Evolutionary conservation across 1,140 invertebrate genomes (phyloP).

Genomic region (Berghia stephanieae): DNA sequence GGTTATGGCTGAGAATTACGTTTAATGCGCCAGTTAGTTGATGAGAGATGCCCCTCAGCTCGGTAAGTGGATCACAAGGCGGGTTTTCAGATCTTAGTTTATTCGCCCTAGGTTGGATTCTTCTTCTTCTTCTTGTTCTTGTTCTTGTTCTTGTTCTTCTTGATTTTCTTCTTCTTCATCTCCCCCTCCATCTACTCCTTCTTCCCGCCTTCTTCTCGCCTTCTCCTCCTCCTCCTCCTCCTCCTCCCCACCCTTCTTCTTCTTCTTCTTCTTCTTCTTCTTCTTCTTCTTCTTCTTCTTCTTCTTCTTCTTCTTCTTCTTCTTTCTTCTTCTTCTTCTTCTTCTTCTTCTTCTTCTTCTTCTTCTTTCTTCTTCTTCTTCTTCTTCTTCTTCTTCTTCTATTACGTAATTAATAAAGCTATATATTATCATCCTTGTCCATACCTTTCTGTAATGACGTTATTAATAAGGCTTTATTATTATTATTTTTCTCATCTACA

Average conservation of each 20-base stretch:
- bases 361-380: slow-evolving; percentile 1
- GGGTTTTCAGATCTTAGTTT: too few species aligned
- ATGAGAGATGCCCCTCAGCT: background rate
- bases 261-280: slow-evolving; percentile 4
- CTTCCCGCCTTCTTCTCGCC: background rate
- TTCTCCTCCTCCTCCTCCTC: background rate
- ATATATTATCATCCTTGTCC: too few species aligned
- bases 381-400: slow-evolving; percentile 1
- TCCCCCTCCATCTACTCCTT: background rate
- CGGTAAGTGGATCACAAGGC: background rate
- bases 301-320: background rate
- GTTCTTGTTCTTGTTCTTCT: background rate
- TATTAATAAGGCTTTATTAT: too few species aligned
- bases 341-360: background rate
- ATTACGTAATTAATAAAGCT: too few species aligned
- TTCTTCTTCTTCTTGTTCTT: background rate
- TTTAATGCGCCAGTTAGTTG: too few species aligned
- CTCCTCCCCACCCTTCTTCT: background rate
- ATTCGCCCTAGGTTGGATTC: too few species aligned
- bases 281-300: background rate
- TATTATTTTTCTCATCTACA: too few species aligned
- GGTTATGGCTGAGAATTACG: too few species aligned
- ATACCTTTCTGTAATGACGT: too few species aligned
- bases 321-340: background rate
- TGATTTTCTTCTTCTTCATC: background rate